phyloP scores from a whole-genome alignment of 2,888 invertebrate genomes.

The Scaptomyza parva region DNA sequence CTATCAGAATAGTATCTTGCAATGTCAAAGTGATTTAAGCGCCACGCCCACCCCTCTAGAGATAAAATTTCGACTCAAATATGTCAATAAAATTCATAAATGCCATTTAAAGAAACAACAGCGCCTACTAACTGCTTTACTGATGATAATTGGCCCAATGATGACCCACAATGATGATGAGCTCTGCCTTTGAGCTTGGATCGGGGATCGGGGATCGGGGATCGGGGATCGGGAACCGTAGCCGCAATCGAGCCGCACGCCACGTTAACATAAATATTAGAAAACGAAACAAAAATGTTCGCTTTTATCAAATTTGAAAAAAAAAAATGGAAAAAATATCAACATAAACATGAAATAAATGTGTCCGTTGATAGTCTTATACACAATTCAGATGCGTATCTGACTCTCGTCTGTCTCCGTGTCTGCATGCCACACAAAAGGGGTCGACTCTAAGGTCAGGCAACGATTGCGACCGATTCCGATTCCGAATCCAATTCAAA shows the following conservation, averaged over 20 bases:
- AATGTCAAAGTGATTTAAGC: conserved; percentile 54
- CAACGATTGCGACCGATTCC: conserved; percentile 32
- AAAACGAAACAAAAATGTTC: conserved; percentile 56
- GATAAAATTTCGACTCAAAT: conserved; percentile 62
- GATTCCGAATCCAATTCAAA: conserved; percentile 9
- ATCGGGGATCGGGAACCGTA: conserved; percentile 5
- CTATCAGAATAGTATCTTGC: conserved; percentile 25
- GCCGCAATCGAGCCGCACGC: conserved; percentile 4
- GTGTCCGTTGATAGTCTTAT: conserved; percentile 79
- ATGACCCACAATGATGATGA: conserved; percentile 57
- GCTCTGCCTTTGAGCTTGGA: conserved; percentile 28
- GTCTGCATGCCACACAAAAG: conserved; percentile 63
- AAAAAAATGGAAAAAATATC: conserved; percentile 74
- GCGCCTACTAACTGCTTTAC: conserved; percentile 59
- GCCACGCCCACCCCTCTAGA: conserved; percentile 45
- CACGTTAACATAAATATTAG: conserved; percentile 73
- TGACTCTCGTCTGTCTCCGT: conserved; percentile 33
- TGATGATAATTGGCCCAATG: conserved; percentile 70
- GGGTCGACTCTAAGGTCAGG: conserved; percentile 71
- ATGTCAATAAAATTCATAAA: conserved; percentile 77
- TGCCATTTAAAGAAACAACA: conserved; percentile 54
- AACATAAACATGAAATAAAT: conserved; percentile 83
- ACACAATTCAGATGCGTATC: conserved; percentile 79
- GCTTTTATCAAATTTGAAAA: conserved; percentile 70
- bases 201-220: conserved; percentile 8